Evolutionary conservation across 2,113 vertebrate species (phyloP), one percentile per base, ranked within the genome.

Genomic region (Campylomormyrus numenius): DNA sequence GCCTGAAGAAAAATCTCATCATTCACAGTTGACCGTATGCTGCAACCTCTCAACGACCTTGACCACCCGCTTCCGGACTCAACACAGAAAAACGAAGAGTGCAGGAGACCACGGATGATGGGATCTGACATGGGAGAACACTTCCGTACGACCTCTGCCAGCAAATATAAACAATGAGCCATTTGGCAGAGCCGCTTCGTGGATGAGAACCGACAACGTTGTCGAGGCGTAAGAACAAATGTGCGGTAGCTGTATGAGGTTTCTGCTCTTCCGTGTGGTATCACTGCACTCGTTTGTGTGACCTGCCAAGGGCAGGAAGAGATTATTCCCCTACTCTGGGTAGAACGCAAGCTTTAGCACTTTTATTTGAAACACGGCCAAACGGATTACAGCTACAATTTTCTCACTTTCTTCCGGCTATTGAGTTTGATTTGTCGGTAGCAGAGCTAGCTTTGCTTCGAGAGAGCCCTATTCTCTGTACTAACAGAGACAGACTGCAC

Each of bases 61-160:
- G 92, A 56, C 92, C 89, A 89, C 90, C 70, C 91, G 27, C 90
- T 90, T 74, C 90, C 91, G 48, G 91, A 91, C 93, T 88, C 90
- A 35, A 90, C n/a, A 48, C 86, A 91, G 42, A 83, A 90, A 90
- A 92, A 91, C 8, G 19, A 87, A 80, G 87, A 21, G 52, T 91
- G 93, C 88, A 39, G 88, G 90, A 58, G 5, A 91, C 91, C 91
- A 94, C 92, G 94, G 92, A 90, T 92, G 92, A 91, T 93, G 93
- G 94, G 94, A 94, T 92, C 77, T 89, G 90, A 93, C 93, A 94
- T 94, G 93, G 94, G 94, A 93, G 90, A 17, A 88, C 89, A 90
- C 45, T 91, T 90, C 49, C 62, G 83, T 66, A 88, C 70, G 19
- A 58, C 2, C 84, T 93, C 89, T 91, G 92, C 93, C 66, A 88